These are phyloP conservation scores for Oophaga pumilio DNA, from an alignment of 2,113 vertebrate genomes.

Conservation along the genomic window DNA sequence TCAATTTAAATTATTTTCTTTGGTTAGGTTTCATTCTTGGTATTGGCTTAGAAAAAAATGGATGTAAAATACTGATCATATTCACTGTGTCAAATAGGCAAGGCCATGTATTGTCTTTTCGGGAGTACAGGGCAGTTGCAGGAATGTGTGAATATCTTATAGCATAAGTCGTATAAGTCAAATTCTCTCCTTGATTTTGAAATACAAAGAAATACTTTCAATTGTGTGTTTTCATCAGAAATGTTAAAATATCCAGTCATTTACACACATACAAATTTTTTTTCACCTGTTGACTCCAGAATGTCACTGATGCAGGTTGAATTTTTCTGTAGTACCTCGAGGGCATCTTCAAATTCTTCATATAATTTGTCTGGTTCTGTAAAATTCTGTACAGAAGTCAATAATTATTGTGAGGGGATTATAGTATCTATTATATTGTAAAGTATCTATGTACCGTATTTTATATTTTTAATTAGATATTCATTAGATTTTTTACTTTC, in stretches of 20 bases:
- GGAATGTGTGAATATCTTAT: too few relatives aligned
- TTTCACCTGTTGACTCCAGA: conserved; percentile 71
- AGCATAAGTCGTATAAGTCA: too few relatives aligned
- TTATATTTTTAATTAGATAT: too few relatives aligned
- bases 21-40: too few relatives aligned
- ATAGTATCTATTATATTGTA: background rate
- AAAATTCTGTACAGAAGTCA: conserved; percentile 69
- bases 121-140: too few relatives aligned
- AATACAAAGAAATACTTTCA: background rate
- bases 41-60: background rate
- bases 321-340: conserved; percentile 91
- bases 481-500: too few relatives aligned
- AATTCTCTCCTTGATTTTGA: too few relatives aligned
- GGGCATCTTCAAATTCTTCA: conserved; percentile 89
- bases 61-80: background rate
- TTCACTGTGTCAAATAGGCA: background rate
- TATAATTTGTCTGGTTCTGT: conserved; percentile 81
- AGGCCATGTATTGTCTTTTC: background rate
- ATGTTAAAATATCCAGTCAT: background rate
- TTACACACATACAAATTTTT: background rate
- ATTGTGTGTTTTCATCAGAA: background rate
- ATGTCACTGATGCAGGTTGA: conserved; percentile 70
- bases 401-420: background rate
- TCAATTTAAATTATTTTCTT: too few relatives aligned
- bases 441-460: too few relatives aligned